These are phyloP conservation scores for Apistogramma diplotaenia DNA, from an alignment of 2,113 vertebrate species.

Conservation along the genomic window DNA sequence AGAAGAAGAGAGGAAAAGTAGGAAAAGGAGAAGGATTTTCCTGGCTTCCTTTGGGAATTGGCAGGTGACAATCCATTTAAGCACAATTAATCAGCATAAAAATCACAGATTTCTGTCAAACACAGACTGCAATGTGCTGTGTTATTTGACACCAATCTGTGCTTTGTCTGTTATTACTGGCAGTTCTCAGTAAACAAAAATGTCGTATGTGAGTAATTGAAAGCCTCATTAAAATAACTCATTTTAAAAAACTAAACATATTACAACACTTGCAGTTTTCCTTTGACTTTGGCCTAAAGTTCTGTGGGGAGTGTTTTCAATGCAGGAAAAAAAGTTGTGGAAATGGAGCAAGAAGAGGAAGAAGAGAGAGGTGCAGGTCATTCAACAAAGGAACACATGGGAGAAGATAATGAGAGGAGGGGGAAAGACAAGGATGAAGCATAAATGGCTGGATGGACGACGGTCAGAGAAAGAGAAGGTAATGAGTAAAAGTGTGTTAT, in stretches of 20 bases:
- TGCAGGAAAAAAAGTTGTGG: neutral
- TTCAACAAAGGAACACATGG: neutral
- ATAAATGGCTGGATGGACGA: too few relatives aligned
- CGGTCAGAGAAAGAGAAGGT: neutral
- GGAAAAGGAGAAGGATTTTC: rapidly evolving
- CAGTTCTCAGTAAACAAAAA: neutral
- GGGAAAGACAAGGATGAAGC: neutral
- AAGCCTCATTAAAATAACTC: neutral
- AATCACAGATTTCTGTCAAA: neutral
- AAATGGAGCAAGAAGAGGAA: neutral
- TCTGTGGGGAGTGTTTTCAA: neutral
- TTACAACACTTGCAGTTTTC: neutral
- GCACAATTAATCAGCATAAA: neutral
- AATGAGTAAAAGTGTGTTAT: neutral
- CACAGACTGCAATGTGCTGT: neutral
- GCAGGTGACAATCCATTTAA: neutral
- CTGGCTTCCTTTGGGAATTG: neutral
- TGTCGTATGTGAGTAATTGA: neutral
- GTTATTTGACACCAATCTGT: rapidly evolving
- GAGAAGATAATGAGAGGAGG: neutral
- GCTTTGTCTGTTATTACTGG: neutral
- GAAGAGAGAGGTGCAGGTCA: neutral
- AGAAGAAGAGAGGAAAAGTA: neutral
- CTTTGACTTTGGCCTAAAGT: neutral
- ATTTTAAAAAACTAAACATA: neutral